A percentile compares a stretch with the other conserved stretches of the same genome.
Conservation (phyloP, 2,797 vertebrate species). For the Pangasius mekongensis region DNA sequence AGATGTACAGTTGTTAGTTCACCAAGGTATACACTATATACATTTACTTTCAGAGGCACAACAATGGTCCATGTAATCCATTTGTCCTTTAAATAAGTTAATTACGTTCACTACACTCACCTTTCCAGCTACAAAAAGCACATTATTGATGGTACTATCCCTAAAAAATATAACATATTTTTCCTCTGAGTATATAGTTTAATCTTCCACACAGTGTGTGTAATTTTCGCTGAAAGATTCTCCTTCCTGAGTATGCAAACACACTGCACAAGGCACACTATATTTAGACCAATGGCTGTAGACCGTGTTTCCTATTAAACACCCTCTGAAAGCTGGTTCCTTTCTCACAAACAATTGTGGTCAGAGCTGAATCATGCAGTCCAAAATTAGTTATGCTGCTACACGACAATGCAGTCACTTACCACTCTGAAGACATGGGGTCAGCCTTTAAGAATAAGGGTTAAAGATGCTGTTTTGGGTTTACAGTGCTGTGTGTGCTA, state of each 20-base stretch:
- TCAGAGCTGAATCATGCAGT: constrained; percentile 32
- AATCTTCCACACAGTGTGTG: constrained; percentile 8
- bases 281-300: constrained; percentile 68
- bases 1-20: background rate
- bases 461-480: constrained; percentile 46
- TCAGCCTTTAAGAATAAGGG: constrained; percentile 62
- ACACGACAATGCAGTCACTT: constrained; percentile 68
- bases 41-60: background rate
- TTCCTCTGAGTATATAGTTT: constrained; percentile 2
- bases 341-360: constrained; percentile 43
- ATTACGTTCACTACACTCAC: background rate
- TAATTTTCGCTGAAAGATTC: constrained; percentile 41
- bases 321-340: constrained; percentile 46
- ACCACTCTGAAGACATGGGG: constrained; percentile 55
- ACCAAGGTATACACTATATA: background rate
- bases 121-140: background rate
- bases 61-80: background rate
- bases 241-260: constrained; percentile 66
- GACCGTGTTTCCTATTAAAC: constrained; percentile 71
- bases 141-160: background rate
- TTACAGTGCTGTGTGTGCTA: constrained; percentile 36
- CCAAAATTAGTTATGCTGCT: constrained; percentile 53
- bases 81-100: background rate
- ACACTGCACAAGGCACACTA: constrained; percentile 61
- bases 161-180: background rate